Base-by-base conservation (phyloP, 2,113 vertebrate species). In the Asarcornis scutulata region DNA sequence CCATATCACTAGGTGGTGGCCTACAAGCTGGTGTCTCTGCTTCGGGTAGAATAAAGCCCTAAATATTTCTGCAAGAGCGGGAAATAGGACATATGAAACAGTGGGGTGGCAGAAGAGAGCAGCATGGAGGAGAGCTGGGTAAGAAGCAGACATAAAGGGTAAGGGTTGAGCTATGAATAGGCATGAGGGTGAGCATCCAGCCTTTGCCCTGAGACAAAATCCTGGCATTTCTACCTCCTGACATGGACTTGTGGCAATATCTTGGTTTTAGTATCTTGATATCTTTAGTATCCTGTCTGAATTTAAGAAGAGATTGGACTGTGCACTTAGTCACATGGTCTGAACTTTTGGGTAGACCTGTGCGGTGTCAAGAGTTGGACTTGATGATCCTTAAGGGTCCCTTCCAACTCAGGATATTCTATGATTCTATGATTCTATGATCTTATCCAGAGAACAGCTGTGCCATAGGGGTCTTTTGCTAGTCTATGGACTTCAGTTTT, bases 111-210 rank as follows among this genome's bases (percentile, higher is more conserved):
- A 63, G 73, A 50, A 21, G 32, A 60, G 53, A 85, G 4, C 11
- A 72, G n/a, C 0, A 0, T 63, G 46, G 40, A 84, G 56, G 36
- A 67, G 15, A 71, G 18, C 18, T 53, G 9, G 5, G 31, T 72
- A 12, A 82, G 52, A 63, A 91, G 44, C 5, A 3, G 5, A 78
- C 60, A 3, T 18, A 80, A 13, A 17, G 79, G 79, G 67, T 32
- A 38, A 60, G 2, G 1, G 12, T 26, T 72, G 52, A 71, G 15
- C 26, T 87, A 22, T 50, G 64, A 74, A 82, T 18, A 36, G 17
- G 16, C 11, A 3, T 59, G 23, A 82, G 17, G 5, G 7, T 27
- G 29, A 63, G 27, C 46, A 75, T 7, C 7, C 25, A 46, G 32
- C 17, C 38, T 23, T 23, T 2, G 2, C 21, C 3, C 17, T 58